Base-by-base conservation (phyloP, 2,888 invertebrate species). In the Drosophila mimica region DNA sequence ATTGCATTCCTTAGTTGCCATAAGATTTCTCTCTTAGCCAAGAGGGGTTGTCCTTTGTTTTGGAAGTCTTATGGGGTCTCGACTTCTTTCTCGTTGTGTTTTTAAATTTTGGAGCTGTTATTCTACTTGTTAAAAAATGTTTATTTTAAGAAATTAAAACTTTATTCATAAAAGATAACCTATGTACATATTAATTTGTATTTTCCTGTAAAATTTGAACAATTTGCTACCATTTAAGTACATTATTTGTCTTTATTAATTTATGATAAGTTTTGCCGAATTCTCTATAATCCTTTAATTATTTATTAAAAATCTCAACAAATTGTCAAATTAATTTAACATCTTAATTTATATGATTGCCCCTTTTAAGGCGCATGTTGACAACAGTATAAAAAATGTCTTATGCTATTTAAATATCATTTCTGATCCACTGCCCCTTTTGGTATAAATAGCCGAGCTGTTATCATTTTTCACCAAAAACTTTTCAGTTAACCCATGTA, bases 401-500 rank as follows among this genome's bases (percentile, higher is more conserved):
- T 60, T 51, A 30, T 70, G 43, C 38, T 57, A 52, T 53, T 49
- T 57, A 58, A 38, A 48, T 49, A 7, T 31, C 20, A 33, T 20
- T 31, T 46, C 4, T 46, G 46, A 46, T 46, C 15, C 13, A 15
- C 13, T 46, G 46, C 40, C 38, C 51, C 11, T 53, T 33, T 33
- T 20, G 38, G 25, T 25, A 38, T 25, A 33, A 54, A 48, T 28
- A 43, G 20, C 53, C 54, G 65, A 76, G 49, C 31, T 59, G 43
- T 17, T 52, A 62, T 66, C 51, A 67, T 73, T 67, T 52, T 58
- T 73, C 58, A 48, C 20, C 25, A 43, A 43, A 48, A 76, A 77
- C 77, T 76, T 62, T 58, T 59, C 61, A 52, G 73, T 66, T 66
- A 63, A 75, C 78, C 73, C 73, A 59, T 57, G 62, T 60, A 62